Conservation (phyloP, 2,797 vertebrate species). For the Scarus forsteni region DNA sequence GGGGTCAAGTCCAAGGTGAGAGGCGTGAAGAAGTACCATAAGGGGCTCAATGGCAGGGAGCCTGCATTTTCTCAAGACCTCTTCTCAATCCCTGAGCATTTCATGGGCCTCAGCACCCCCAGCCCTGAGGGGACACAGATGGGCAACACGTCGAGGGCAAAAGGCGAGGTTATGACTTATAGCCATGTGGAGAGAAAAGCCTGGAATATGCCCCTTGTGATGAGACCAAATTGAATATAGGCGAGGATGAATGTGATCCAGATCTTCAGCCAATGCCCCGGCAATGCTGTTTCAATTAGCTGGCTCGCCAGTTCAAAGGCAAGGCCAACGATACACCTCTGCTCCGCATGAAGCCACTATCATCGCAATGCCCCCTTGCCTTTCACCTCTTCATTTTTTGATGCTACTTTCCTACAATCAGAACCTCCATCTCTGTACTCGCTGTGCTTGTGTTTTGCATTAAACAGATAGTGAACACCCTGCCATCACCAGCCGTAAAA, state of each 20-base stretch:
- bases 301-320: slow-evolving; percentile 82
- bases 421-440: slow-evolving; percentile 25
- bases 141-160: slow-evolving; percentile 82
- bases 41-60: slow-evolving; percentile 71
- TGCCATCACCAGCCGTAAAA: slow-evolving; percentile 51
- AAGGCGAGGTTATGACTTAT: slow-evolving; percentile 85
- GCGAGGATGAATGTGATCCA: slow-evolving; percentile 82
- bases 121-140: slow-evolving; percentile 75
- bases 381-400: slow-evolving; percentile 69
- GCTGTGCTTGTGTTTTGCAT: slow-evolving; percentile 76
- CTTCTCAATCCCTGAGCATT: slow-evolving; percentile 62
- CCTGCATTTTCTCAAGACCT: slow-evolving; percentile 76
- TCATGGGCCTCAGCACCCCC: slow-evolving; percentile 41
- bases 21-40: slow-evolving; percentile 81
- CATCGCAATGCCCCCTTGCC: slow-evolving; percentile 72
- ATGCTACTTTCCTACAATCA: slow-evolving; percentile 73
- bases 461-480: slow-evolving; percentile 73
- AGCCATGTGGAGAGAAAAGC: slow-evolving; percentile 71
- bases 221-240: slow-evolving; percentile 83
- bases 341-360: slow-evolving; percentile 76
- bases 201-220: slow-evolving; percentile 53
- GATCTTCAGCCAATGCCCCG: slow-evolving; percentile 72
- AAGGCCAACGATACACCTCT: slow-evolving; percentile 70
- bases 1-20: slow-evolving; percentile 84
- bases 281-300: slow-evolving; percentile 88